Evolutionary conservation across 1,140 invertebrate species (phyloP), one percentile per base, ranked within the genome.

Genomic region (Anadara kagoshimensis): DNA sequence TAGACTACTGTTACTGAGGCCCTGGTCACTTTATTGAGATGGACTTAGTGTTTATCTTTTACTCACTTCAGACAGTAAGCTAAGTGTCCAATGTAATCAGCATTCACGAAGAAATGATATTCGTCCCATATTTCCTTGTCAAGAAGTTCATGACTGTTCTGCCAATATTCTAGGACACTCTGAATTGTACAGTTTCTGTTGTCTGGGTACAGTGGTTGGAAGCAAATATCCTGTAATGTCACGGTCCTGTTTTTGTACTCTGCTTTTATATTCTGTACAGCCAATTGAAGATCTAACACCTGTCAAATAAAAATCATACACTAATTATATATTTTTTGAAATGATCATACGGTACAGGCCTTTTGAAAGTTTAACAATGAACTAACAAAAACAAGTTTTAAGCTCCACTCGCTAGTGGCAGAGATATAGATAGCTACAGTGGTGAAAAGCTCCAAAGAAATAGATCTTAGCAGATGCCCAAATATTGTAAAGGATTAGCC

Each of bases 161-260:
- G 93, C 88, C 93, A 99, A 90, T 97, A 99, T 29, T 97, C 96
- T 91, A 96, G 94, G 54, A 96, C 90, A 75, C 95, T 97, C 90
- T 96, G 94, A n/a, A 99, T 92, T 5, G 93, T 92, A 89, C 98
- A 99, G 78, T 94, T 88, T 0, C 90, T 83, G 18, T 93, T 89
- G 3, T 92, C 92, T 22, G 91, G 80, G 7, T 91, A 90, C 59
- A 98, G 87, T 0, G 97, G 97, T n/a, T 94, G 93, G 89, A 94
- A 97, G 89, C 97, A 99, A 67, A 99, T 95, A 78, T 98, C 93
- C 71, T 94, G 91, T 43, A 98, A 90, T 1, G 89, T 91, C 11
- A 93, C 88, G 45, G 90, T 92, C 54, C 91, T 90, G 20, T 89
- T 89, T 20, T 86, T 79, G 41, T 79, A 81, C 0, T 24, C 54